Conservation (phyloP, 1,140 invertebrate genomes). For the Atta cephalotes region DNA sequence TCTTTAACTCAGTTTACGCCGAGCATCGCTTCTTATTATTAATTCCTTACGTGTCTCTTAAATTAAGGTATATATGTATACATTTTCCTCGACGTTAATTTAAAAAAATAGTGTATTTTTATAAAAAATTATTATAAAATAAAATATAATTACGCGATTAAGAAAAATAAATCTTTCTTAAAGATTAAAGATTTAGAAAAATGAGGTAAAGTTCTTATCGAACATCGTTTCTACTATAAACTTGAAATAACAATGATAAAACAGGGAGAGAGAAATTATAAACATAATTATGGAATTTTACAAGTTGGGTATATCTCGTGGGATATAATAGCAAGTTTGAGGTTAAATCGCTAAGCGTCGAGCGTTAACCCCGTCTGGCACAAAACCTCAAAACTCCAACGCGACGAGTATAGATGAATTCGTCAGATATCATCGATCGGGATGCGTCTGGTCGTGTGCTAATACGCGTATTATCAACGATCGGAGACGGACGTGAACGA, state of each 20-base stretch:
- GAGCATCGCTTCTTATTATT: background rate
- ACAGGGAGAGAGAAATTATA: background rate
- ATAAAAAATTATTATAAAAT: too few relatives aligned
- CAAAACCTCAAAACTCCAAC: constrained; percentile 23
- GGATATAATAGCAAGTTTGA: background rate
- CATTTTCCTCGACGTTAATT: background rate
- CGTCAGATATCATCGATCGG: constrained; percentile 62
- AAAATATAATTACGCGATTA: background rate
- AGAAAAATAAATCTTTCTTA: background rate
- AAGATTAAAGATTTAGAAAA: background rate
- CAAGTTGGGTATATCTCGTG: background rate
- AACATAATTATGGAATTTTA: constrained; percentile 7
- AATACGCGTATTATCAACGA: constrained; percentile 47
- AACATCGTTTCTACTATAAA: background rate
- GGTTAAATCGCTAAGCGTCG: constrained; percentile 38
- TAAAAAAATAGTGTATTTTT: background rate
- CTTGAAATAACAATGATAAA: background rate
- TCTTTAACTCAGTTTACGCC: background rate
- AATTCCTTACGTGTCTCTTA: background rate
- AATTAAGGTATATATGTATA: background rate
- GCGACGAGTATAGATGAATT: constrained; percentile 37
- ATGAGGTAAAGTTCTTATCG: background rate
- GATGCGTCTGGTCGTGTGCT: constrained; percentile 44
- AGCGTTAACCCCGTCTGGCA: constrained; percentile 59
- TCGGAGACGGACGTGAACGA: constrained; percentile 36